Base-by-base conservation (phyloP, 2,797 vertebrate species). In the Bradypodion pumilum region DNA sequence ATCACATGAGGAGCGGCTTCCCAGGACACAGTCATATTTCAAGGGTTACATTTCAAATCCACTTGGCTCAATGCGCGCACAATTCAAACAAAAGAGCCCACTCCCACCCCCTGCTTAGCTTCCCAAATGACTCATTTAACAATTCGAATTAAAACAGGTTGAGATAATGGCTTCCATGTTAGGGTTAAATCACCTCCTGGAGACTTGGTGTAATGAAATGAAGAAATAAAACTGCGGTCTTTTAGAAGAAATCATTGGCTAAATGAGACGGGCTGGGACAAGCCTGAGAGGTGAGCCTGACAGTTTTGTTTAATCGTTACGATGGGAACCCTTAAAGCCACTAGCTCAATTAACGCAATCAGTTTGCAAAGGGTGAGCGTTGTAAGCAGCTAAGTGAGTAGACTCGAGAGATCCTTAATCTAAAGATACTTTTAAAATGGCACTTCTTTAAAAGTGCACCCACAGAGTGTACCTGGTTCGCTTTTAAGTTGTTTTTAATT, bases 111-210 rank as follows among this genome's bases (percentile, higher is more conserved):
- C 74, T 52, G 74, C 35, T 78, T 81, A 81, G 74, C 60, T 32
- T 74, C 80, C 59, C 6, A 23, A 75, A 56, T 82, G 94, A 93
- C 82, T 91, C 85, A 88, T 91, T 87, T 92, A 90, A 89, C 86
- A 86, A 76, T 82, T 88, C 88, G 92, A 86, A 93, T 89, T 90
- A 95, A 94, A 90, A 74, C 35, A 66, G 40, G 83, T 85, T 92
- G 84, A 87, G 78, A 87, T 92, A 94, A 92, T 85, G 44, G 91
- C 49, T 79, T 75, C 74, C 83, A 89, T 93, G 94, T 93, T 87
- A 89, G 89, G 92, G 82, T 89, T 87, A 92, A 87, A 90, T 91
- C 91, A 81, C 84, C 70, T 95, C 94, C 91, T 69, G 80, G 83
- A 87, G 80, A 87, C 68, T 76, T 60, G 15, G 68, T 87, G 80